Conservation (phyloP, 2,113 vertebrate genomes). For the Megaceryle torquata region DNA sequence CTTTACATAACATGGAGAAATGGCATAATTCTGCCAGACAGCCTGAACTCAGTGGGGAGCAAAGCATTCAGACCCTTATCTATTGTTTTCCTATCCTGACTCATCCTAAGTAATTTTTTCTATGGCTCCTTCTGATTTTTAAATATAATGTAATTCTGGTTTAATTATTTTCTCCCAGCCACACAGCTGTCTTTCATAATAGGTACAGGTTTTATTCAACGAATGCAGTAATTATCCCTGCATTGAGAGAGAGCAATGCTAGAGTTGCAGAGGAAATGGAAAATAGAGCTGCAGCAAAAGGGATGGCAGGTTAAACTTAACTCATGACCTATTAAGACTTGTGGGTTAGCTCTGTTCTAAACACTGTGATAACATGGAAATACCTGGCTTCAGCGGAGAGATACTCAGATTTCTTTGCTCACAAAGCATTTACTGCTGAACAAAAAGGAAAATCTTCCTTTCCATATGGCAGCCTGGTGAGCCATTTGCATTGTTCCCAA, state of each 20-base stretch:
- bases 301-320: not conserved
- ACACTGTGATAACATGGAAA: not conserved
- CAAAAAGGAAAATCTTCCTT: not conserved
- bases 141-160: not conserved
- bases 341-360: not conserved
- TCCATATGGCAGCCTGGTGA: not conserved
- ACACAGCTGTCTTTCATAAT: not conserved
- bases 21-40: not conserved
- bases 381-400: not conserved
- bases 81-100: not conserved
- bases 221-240: not conserved
- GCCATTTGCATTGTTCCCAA: not conserved
- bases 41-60: not conserved
- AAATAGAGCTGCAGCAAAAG: conserved; percentile 1
- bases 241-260: not conserved
- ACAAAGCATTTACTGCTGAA: not conserved
- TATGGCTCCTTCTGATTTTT: not conserved
- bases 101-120: not conserved
- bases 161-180: not conserved
- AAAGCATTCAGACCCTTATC: not conserved
- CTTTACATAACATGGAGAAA: conserved; percentile 24
- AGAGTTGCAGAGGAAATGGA: not conserved
- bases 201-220: not conserved
- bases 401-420: not conserved
- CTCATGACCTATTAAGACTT: not conserved